Conservation (phyloP, 2,797 vertebrate genomes). For the Prionace glauca region DNA sequence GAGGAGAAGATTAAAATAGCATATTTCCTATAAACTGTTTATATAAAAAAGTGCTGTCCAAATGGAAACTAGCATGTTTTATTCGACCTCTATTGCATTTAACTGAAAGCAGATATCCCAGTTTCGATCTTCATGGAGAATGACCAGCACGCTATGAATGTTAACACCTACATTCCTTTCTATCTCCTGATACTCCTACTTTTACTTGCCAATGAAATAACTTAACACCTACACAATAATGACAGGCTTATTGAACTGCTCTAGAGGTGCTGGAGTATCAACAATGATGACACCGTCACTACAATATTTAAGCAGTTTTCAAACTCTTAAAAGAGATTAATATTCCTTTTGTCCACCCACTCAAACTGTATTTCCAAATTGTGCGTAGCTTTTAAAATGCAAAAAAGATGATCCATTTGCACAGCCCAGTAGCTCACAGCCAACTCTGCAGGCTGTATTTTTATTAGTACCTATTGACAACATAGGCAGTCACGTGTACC, state of each 20-base stretch:
- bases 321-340: slow-evolving; percentile 34
- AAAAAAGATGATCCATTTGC: slow-evolving; percentile 32
- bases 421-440: slow-evolving; percentile 15
- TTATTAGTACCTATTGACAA: slow-evolving; percentile 19
- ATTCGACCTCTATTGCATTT: not conserved
- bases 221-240: slow-evolving; percentile 22
- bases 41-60: not conserved
- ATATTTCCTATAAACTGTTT: not conserved
- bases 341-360: slow-evolving; percentile 37
- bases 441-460: slow-evolving; percentile 7
- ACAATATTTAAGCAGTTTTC: slow-evolving; percentile 26
- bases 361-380: slow-evolving; percentile 28
- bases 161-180: not conserved
- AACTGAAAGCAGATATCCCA: not conserved
- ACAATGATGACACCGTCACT: slow-evolving; percentile 3
- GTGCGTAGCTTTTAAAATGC: slow-evolving; percentile 34
- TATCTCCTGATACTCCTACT: not conserved
- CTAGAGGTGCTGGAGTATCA: slow-evolving; percentile 24
- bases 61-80: not conserved
- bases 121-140: not conserved
- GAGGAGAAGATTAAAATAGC: not conserved
- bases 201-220: slow-evolving; percentile 30
- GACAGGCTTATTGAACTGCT: slow-evolving; percentile 30
- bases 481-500: slow-evolving; percentile 25
- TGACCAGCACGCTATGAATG: not conserved